Evolutionary conservation across 2,888 invertebrate species (phyloP).

Genomic region (Hecatera dysodea): DNA sequence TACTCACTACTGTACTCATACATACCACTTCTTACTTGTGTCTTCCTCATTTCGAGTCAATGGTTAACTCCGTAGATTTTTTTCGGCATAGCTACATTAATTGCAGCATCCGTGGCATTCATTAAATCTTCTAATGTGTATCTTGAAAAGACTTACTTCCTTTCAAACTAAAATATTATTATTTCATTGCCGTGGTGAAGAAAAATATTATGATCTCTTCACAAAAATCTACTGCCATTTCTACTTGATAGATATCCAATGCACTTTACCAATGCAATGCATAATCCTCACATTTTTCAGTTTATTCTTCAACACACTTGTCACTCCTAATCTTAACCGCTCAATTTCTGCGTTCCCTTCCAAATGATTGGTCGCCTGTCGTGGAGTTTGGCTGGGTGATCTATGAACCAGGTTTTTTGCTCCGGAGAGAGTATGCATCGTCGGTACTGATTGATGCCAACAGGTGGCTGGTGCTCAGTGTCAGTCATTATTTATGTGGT

Average conservation of each 20-base stretch:
- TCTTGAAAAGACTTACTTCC: no score
- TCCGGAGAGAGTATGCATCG: constrained; percentile 21
- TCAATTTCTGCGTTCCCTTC: constrained; percentile 26
- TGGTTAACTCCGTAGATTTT: no score
- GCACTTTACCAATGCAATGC: neutral
- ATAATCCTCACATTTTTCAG: neutral
- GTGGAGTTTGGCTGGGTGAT: constrained; percentile 18
- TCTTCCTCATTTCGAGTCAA: no score
- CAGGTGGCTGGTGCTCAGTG: constrained; percentile 19
- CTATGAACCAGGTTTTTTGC: constrained; percentile 40
- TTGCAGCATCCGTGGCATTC: no score
- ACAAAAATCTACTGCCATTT: no score
- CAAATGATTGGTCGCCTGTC: constrained; percentile 30
- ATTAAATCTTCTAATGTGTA: no score
- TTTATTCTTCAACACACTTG: neutral
- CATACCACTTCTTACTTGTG: no score
- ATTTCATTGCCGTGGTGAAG: neutral
- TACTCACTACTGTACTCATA: no score
- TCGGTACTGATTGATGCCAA: constrained; percentile 33
- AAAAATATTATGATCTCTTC: neutral
- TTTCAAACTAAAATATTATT: no score
- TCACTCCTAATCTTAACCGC: constrained; percentile 15
- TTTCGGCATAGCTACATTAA: no score
- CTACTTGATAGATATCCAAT: neutral
- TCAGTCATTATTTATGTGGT: constrained; percentile 16